These are phyloP conservation scores for Drosophila sucinea DNA, from an alignment of 1,140 invertebrate genomes.

Conservation along the genomic window DNA sequence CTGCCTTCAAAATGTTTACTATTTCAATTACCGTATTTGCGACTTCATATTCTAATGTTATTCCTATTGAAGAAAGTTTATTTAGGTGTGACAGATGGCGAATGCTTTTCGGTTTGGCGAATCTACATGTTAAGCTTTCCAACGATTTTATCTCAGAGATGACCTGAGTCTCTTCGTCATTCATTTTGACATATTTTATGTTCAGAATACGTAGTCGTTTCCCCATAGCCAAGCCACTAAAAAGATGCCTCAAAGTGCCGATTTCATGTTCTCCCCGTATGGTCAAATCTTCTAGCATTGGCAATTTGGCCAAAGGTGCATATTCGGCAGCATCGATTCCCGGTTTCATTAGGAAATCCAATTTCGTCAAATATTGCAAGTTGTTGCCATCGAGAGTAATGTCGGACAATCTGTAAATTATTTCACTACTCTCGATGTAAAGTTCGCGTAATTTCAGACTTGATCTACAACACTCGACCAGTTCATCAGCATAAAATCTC, in stretches of 20 bases:
- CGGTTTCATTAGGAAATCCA: background rate
- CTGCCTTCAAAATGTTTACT: too few relatives aligned
- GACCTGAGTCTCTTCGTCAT: background rate
- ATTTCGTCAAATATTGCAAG: background rate
- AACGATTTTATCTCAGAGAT: background rate
- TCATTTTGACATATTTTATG: background rate
- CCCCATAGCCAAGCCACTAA: background rate
- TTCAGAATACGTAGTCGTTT: background rate
- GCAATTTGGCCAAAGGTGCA: background rate
- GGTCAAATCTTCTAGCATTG: background rate
- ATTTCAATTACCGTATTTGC: background rate
- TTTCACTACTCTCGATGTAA: background rate
- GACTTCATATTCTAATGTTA: background rate
- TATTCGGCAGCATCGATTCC: background rate
- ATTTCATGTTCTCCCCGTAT: background rate
- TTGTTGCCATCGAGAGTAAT: background rate
- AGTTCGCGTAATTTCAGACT: background rate
- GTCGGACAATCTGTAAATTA: background rate
- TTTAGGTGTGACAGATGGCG: background rate
- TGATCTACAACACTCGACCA: background rate
- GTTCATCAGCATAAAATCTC: background rate
- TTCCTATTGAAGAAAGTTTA: background rate
- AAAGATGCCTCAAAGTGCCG: background rate
- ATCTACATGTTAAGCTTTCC: background rate
- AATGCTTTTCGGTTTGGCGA: background rate